phyloP scores from a whole-genome alignment of 2,797 vertebrate species.

The Thripadectes ignobilis region DNA sequence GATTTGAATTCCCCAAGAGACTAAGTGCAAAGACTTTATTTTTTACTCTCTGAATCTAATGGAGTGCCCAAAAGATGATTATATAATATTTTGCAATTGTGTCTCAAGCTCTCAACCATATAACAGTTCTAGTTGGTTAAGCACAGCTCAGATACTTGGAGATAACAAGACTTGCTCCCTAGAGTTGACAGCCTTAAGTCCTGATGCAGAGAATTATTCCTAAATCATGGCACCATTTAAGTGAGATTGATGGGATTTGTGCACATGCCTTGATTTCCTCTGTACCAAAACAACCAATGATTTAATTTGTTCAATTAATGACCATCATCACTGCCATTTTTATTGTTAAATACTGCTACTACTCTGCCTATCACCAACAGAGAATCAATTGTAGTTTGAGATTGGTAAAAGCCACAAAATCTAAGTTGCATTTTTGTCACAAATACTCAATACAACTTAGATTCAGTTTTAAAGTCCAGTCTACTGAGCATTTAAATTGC shows the following conservation, averaged over 20 bases:
- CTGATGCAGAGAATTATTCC: not conserved
- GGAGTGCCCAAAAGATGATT: not conserved
- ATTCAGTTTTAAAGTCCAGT: not conserved
- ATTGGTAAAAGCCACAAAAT: not conserved
- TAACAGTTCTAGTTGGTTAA: not conserved
- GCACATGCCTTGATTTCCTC: not conserved
- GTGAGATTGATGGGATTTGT: not conserved
- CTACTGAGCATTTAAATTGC: not conserved
- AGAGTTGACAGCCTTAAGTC: not conserved
- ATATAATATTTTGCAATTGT: not conserved
- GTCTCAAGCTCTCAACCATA: not conserved
- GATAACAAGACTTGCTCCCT: not conserved
- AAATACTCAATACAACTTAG: not conserved
- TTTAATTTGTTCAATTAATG: not conserved
- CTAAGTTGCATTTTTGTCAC: not conserved
- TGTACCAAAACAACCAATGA: not conserved
- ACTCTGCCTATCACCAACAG: not conserved
- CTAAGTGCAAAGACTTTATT: not conserved
- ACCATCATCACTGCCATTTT: not conserved
- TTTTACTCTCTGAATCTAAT: not conserved
- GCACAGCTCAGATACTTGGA: not conserved
- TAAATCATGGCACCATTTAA: not conserved
- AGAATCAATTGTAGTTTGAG: not conserved
- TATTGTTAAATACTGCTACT: not conserved
- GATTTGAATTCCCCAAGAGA: not conserved